Evolutionary conservation across 2,797 vertebrate genomes (phyloP), one percentile per base, ranked within the genome.

Genomic region (Lophius americanus): DNA sequence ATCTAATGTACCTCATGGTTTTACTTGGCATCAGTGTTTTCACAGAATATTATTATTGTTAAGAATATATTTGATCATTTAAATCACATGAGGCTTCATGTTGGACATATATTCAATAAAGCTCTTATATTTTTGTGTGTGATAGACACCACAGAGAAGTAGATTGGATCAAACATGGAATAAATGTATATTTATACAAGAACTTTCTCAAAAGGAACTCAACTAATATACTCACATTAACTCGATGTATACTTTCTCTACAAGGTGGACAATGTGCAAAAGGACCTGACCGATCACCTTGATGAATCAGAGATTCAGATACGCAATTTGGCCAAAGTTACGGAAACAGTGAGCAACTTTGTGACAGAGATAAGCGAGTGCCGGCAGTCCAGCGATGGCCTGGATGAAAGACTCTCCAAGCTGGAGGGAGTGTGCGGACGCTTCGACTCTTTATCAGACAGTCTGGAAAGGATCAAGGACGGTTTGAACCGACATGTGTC

Each of bases 391-490:
- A 89, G 89, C 1, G 92, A 93, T 0, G 91, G 93, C n/a, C 89
- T 97, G 51, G 91, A 95, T 35, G 91, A 81, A n/a, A 91, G 96
- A 36, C 50, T 98, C 42, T 89, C 92, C 49, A 95, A 95, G 76
- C 89, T 98, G 61, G 97, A 98, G 82, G 94, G 91, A 0, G 83
- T 96, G 51, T 98, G 96, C 9, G 88, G 92, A 52, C 93, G 94
- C 61, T 72, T 97, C 38, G 95, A 97, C 68, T 90, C 89, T 0
- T 91, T 98, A 13, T 94, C 95, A 0, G 91, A 91, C 5, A 94
- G 91, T 56, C 87, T 98, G 79, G 91, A 92, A 43, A 93, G 80
- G 58, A 94, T 98, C 64, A 96, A 94, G 50, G 94, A 95, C 36
- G 95, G 92, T 56, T 92, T 99, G 73, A 94, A 87, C 65, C 88